Conservation (phyloP, 35 echinoderm and acorn worm genomes). For the Nesometra sesokonis region DNA sequence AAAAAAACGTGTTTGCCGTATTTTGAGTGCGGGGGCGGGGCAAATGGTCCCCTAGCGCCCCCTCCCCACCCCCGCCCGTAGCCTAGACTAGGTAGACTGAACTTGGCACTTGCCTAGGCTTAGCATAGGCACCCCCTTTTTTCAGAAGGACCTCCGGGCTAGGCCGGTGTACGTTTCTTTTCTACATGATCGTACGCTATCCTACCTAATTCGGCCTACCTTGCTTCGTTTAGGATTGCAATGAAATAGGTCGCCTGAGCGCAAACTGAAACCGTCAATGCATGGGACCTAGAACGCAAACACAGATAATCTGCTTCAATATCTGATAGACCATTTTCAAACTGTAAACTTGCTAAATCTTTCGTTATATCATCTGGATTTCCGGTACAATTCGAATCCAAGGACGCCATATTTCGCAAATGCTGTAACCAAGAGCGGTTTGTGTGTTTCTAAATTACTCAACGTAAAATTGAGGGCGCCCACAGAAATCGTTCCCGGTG, state of each 20-base stretch:
- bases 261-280: slow-evolving; percentile 62
- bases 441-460: neutral
- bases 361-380: slow-evolving; percentile 61
- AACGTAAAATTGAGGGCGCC: neutral
- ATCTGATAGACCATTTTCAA: slow-evolving; percentile 86
- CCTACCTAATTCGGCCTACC: slow-evolving; percentile 31
- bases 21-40: too few relatives aligned
- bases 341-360: slow-evolving; percentile 95
- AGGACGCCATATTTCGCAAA: neutral
- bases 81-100: neutral
- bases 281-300: slow-evolving; percentile 65
- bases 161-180: neutral
- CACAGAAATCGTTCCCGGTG: neutral
- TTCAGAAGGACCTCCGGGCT: neutral
- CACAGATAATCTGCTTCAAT: slow-evolving; percentile 67
- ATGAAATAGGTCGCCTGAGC: slow-evolving; percentile 92
- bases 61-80: too few relatives aligned
- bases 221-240: slow-evolving; percentile 78
- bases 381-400: neutral
- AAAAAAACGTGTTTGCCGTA: too few relatives aligned
- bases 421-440: neutral
- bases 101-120: neutral
- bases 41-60: too few relatives aligned
- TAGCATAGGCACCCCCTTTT: neutral
- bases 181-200: neutral